Evolutionary conservation across 2,113 vertebrate species (phyloP), one percentile per base, ranked within the genome.

Genomic region (human (Homo sapiens)): DNA sequence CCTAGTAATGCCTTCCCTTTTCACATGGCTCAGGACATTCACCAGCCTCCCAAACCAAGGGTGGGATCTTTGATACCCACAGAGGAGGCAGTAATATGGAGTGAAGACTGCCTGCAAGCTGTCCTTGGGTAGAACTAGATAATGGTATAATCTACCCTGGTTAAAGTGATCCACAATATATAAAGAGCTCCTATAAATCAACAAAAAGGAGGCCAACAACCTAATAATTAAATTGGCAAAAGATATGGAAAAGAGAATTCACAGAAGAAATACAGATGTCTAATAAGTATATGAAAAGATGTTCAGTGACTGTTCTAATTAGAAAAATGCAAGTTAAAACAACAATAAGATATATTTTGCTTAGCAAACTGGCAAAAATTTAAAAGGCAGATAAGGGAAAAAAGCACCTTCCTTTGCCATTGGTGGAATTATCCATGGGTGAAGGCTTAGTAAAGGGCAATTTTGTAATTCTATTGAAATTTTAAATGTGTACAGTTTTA

Each of bases 241-340:
- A 59, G 57, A 59, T 73, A 88, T 20, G 43, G 93, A 96, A 97
- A 80, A 52, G 48, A 90, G 70, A 92, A 90, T 59, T 85, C 30
- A 93, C 10, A 61, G 32, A 90, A 86, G 68, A 97, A 92, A 88
- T 89, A 76, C 4, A 90, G 84, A 64, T 18, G 85, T 45, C 27
- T 93, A 81, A 43, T 90, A 68, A 95, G 27, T 78, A 73, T 23
- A 22, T 75, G 68, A 94, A 81, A 96, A 83, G 43, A 93, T 61
- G 32, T 86, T 73, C n/a, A 43, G 4, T 64, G 17, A 68, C 75
- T 80, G 18, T 50, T 96, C 59, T 66, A 86, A 95, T 78, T 86
- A 94, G 48, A 27, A 88, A 96, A 94, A 89, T 76, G 32, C 59
- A 95, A 72, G 38, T 82, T 92, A 64, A 81, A 93, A 93, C 27